Percentiles rank a stretch among this genome's conserved stretches.
phyloP scores from a whole-genome alignment of 2,797 vertebrate genomes.

The Anguilla obscura region DNA sequence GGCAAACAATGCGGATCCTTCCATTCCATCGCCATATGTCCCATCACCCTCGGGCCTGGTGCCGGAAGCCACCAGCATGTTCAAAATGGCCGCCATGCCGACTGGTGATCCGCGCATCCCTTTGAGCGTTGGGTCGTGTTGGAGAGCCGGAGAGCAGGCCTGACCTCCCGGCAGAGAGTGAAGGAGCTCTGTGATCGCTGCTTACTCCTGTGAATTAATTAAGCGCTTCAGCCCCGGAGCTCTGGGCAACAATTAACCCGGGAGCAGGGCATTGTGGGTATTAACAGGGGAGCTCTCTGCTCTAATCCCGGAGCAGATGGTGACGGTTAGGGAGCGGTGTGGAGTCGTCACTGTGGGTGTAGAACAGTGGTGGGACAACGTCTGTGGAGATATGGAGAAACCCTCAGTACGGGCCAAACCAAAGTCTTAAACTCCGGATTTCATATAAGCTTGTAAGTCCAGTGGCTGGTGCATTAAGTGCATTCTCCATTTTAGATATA shows the following conservation, averaged over 20 bases:
- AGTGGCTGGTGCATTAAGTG: not conserved
- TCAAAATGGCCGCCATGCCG: too few relatives aligned
- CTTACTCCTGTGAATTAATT: constrained; percentile 26
- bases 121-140: not conserved
- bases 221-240: constrained; percentile 30
- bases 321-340: constrained; percentile 31
- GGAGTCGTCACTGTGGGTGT: constrained; percentile 6
- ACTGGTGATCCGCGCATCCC: not conserved
- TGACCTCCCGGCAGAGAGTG: not conserved
- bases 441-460: not conserved
- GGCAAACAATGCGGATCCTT: not conserved
- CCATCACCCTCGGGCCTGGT: not conserved
- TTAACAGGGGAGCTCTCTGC: constrained; percentile 32
- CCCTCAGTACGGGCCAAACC: not conserved
- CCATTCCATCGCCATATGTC: not conserved
- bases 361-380: not conserved
- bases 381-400: not conserved
- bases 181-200: not conserved
- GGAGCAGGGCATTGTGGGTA: constrained; percentile 39
- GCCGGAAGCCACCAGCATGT: not conserved
- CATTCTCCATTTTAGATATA: not conserved
- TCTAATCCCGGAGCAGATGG: constrained; percentile 53
- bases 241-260: constrained; percentile 31
- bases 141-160: not conserved
- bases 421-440: not conserved